These are phyloP conservation scores for Megaleporinus macrocephalus DNA, from an alignment of 2,113 vertebrate species.

Conservation along the genomic window DNA sequence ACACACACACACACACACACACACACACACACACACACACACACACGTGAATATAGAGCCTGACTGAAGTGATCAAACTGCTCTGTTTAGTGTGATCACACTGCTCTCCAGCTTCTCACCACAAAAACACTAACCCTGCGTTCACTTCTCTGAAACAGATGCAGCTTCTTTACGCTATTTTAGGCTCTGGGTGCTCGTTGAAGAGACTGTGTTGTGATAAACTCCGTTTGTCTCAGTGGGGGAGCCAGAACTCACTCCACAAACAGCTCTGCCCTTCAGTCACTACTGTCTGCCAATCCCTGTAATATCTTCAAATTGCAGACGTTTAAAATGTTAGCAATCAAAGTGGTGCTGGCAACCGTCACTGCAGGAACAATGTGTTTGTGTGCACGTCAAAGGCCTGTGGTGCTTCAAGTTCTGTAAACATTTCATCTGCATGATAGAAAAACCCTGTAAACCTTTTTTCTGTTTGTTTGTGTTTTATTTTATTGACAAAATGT, in stretches of 20 bases:
- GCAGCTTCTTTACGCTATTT: neutral
- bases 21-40: conserved; percentile 16
- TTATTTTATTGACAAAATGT: too few species aligned
- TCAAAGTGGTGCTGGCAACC: too few species aligned
- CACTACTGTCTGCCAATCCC: too few species aligned
- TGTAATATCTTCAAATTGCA: too few species aligned
- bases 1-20: neutral
- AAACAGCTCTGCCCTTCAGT: neutral
- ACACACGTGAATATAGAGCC: neutral
- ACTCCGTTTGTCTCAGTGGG: neutral
- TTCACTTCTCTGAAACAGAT: neutral
- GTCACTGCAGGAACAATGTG: neutral
- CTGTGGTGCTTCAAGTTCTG: too few species aligned
- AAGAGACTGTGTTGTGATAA: neutral
- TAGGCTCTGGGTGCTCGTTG: neutral
- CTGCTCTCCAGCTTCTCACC: neutral
- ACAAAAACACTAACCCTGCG: neutral
- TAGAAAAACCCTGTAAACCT: too few species aligned
- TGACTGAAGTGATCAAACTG: neutral
- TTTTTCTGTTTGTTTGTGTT: too few species aligned
- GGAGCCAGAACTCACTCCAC: neutral
- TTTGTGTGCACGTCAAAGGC: neutral
- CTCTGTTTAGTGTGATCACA: neutral
- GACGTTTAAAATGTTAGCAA: too few species aligned
- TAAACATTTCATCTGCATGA: too few species aligned